phyloP scores from a whole-genome alignment of 2,797 vertebrate genomes.

The Pteronotus mesoamericanus region DNA sequence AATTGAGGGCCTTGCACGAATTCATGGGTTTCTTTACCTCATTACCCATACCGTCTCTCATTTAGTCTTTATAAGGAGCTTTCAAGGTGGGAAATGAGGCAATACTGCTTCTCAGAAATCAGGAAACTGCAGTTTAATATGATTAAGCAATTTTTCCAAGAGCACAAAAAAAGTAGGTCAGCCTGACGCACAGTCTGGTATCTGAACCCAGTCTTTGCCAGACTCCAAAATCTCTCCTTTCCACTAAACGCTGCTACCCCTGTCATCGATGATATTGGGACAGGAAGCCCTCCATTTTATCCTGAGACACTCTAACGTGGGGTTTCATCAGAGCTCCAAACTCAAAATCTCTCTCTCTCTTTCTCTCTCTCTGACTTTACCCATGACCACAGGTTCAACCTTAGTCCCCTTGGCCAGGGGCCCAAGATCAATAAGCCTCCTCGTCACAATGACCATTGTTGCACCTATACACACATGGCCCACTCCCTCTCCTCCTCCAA shows the following conservation, averaged over 20 bases:
- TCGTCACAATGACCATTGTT: background rate
- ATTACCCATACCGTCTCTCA: background rate
- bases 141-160: background rate
- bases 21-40: background rate
- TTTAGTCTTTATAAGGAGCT: background rate
- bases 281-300: background rate
- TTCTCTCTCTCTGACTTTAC: background rate
- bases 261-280: background rate
- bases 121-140: background rate
- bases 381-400: background rate
- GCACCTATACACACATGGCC: background rate
- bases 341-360: background rate
- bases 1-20: background rate
- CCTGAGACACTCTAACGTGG: background rate
- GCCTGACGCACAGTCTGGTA: background rate
- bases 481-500: background rate
- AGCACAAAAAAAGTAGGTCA: background rate
- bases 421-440: too few relatives aligned
- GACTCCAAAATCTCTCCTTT: background rate
- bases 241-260: background rate
- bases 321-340: background rate
- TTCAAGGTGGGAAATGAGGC: background rate
- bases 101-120: constrained; percentile 9
- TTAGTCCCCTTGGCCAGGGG: background rate
- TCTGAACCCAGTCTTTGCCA: background rate